Percentiles rank a stretch among this genome's conserved stretches.
These are phyloP conservation scores for Habropoda laboriosa DNA, from an alignment of 1,140 invertebrate genomes.

Conservation along the genomic window DNA sequence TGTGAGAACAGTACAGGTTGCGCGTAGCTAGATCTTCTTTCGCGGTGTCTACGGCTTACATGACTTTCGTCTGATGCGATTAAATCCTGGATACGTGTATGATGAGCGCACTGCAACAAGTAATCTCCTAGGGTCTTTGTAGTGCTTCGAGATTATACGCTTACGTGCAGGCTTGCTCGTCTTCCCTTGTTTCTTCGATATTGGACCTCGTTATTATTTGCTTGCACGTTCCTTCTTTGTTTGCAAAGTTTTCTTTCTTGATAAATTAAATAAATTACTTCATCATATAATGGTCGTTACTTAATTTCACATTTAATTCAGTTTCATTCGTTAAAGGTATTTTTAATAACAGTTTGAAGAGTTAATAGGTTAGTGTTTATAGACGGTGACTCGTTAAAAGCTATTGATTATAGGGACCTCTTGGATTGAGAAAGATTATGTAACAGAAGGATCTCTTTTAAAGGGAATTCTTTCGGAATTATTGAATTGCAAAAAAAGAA, in stretches of 20 bases:
- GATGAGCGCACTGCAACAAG: slow-evolving; percentile 35
- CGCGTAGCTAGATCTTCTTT: neutral
- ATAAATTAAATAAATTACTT: neutral
- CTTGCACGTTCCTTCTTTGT: neutral
- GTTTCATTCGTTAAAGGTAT: neutral
- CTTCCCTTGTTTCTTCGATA: neutral
- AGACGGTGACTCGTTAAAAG: neutral
- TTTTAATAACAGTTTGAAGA: neutral
- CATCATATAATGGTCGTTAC: neutral
- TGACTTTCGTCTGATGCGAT: slow-evolving; percentile 37
- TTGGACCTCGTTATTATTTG: slow-evolving; percentile 1
- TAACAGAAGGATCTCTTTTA: neutral
- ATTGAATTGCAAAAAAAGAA: neutral
- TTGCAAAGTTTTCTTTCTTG: neutral
- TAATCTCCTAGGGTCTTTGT: slow-evolving; percentile 43
- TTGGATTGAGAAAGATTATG: neutral
- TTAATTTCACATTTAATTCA: neutral
- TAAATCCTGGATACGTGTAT: slow-evolving; percentile 15
- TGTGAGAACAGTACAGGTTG: too few species aligned
- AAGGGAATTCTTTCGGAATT: neutral
- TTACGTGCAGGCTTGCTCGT: slow-evolving; percentile 8
- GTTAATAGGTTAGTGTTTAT: neutral
- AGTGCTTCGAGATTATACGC: slow-evolving; percentile 48
- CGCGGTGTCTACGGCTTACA: neutral
- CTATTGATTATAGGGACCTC: neutral